phyloP scores from a whole-genome alignment of 2,113 vertebrate genomes.

The Ceyx cyanopectus region DNA sequence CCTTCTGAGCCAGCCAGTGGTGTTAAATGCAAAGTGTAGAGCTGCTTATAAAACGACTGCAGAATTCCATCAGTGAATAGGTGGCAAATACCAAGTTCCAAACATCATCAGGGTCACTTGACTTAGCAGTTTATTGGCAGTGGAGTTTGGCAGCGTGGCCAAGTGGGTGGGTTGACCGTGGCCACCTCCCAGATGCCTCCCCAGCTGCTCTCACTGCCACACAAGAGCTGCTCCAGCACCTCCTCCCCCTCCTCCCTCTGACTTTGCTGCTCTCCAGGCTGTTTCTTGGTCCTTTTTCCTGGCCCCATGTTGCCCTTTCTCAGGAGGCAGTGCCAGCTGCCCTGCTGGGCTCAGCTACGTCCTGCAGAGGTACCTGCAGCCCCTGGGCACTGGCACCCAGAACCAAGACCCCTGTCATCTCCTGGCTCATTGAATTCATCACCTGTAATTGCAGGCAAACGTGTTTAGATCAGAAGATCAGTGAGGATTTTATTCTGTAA shows the following conservation, averaged over 20 bases:
- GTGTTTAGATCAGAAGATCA: not conserved
- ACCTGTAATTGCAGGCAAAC: too few species aligned
- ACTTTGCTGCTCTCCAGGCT: not conserved
- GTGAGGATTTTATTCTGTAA: not conserved
- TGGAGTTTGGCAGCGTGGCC: not conserved
- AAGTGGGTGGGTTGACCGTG: accelerated
- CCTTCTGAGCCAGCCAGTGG: accelerated
- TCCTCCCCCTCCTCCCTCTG: not conserved
- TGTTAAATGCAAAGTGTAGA: not conserved
- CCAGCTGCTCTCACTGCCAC: not conserved
- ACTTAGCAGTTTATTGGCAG: not conserved
- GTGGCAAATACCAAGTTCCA: not conserved
- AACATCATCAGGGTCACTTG: not conserved
- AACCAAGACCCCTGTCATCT: not conserved
- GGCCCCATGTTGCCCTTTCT: not conserved
- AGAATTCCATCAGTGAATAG: not conserved
- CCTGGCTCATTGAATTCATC: not conserved
- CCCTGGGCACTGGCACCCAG: accelerated
- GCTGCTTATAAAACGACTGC: not conserved
- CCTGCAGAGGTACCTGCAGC: too few species aligned
- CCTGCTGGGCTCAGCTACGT: accelerated
- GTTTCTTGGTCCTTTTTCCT: not conserved
- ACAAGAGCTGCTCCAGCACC: not conserved
- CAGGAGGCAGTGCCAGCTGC: not conserved
- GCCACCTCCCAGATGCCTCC: too few species aligned